Conservation (phyloP, 2,797 vertebrate species). For the Sebastiscus albofasciatus region DNA sequence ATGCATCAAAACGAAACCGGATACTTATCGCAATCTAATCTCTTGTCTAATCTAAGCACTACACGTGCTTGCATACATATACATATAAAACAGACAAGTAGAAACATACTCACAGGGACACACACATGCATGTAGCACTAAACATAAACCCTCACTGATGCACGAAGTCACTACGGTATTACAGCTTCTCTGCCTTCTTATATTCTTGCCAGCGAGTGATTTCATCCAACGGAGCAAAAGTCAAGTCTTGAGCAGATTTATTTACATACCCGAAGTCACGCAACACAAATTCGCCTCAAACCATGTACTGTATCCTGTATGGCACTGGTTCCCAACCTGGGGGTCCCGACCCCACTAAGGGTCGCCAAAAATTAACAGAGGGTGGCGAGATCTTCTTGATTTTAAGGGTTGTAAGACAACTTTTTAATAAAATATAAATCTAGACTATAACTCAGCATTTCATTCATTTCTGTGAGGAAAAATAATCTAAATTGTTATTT, state of each 20-base stretch:
- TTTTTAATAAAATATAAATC: no score
- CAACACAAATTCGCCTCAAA: neutral
- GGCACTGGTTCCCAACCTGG: neutral
- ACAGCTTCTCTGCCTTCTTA: neutral
- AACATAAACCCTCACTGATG: neutral
- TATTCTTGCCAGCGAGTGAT: neutral
- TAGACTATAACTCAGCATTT: no score
- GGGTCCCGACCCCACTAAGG: no score
- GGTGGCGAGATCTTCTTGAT: no score
- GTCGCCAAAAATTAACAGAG: no score
- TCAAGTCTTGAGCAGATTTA: neutral
- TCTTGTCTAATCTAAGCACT: constrained; percentile 36
- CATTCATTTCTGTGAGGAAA: no score
- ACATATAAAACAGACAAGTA: constrained; percentile 28
- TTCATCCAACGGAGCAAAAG: neutral
- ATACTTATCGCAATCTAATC: constrained; percentile 61
- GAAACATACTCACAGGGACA: constrained; percentile 2
- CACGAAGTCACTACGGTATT: neutral
- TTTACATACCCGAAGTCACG: neutral
- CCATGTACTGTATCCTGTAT: neutral
- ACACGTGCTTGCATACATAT: constrained; percentile 38
- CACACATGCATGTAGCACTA: neutral
- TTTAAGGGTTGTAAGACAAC: no score
- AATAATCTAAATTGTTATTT: no score
- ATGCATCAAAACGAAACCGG: constrained; percentile 16